Base-by-base conservation (phyloP, 2,888 invertebrate genomes). In the Cryptophagus acutangulus region DNA sequence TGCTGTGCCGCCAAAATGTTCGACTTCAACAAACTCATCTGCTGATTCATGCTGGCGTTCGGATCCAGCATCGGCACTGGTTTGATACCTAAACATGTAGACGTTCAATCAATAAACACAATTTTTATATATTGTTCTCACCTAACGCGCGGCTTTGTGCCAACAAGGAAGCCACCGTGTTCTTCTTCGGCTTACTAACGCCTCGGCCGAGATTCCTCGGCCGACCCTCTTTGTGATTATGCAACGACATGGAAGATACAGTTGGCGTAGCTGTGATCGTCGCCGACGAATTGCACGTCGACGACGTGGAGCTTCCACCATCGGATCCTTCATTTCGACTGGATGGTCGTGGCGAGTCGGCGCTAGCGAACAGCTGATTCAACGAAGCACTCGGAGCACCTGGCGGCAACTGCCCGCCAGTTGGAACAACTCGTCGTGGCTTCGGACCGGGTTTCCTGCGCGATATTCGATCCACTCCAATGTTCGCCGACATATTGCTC, bases 151-250 rank as follows among this genome's bases (percentile, higher is more conserved):
- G 71, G 61, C 88, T 88, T 71, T 90, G 90, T 0, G 90, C 90
- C 50, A 91, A 70, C 36, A 91, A 71, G 2, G 90, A 90, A 1
- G 91, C 91, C 1, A 91, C 91, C 0, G 91, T 91, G 66, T 91
- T 91, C 74, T 91, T 91, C 76, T 91, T 91, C 46, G 90, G 90
- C 66, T 89, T 89, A 57, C 88, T 88, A 14, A 89, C 87, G 0
- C 90, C 90, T 3, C 89, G 77, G 15, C 90, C 90, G 16, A 90
- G 74, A 70, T 90, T 89, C 6, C 89, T 76, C 1, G 89, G 88
- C 18, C 89, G 71, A 2, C 87, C 86, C 62, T 89, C 89, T 47
- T 88, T 82, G 48, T 69, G 66, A 52, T 63, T 66, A 4, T 58
- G 49, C 33, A 3, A 36, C 24, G 16, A 43, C 36, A 34, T 24